Evolutionary conservation across 35 echinoderm and acorn worm genomes (phyloP).

Genomic region (Anneissia japonica): DNA sequence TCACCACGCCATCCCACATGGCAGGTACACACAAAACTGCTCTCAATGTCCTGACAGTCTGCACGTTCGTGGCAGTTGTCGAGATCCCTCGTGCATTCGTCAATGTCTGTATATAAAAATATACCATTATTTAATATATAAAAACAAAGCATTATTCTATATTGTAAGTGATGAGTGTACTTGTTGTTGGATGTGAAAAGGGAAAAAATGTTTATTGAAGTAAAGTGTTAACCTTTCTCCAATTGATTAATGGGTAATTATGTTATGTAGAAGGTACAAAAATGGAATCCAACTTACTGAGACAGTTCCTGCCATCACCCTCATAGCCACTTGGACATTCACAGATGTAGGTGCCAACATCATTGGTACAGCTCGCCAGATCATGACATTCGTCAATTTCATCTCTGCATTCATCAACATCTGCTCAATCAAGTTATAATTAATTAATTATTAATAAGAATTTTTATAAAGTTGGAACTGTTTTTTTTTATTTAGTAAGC

Average conservation of each 20-base stretch:
- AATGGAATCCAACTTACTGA: constrained; percentile 9
- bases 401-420: neutral
- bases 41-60: neutral
- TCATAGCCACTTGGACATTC: neutral
- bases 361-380: neutral
- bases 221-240: too few relatives aligned
- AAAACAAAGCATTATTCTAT: too few relatives aligned
- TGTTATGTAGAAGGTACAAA: too few relatives aligned
- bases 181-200: too few relatives aligned
- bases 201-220: too few relatives aligned
- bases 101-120: constrained; percentile 7
- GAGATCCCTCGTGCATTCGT: neutral
- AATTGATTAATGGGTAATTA: too few relatives aligned
- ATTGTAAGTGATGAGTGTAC: too few relatives aligned
- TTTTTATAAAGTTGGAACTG: too few relatives aligned
- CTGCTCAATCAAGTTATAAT: neutral
- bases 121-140: too few relatives aligned
- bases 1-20: neutral
- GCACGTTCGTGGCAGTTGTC: neutral
- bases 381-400: neutral
- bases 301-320: neutral
- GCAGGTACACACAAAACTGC: neutral
- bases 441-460: neutral
- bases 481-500: too few relatives aligned
- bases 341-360: neutral